Conservation (phyloP, 23 tunicate species). For the Ciona savignyi region DNA sequence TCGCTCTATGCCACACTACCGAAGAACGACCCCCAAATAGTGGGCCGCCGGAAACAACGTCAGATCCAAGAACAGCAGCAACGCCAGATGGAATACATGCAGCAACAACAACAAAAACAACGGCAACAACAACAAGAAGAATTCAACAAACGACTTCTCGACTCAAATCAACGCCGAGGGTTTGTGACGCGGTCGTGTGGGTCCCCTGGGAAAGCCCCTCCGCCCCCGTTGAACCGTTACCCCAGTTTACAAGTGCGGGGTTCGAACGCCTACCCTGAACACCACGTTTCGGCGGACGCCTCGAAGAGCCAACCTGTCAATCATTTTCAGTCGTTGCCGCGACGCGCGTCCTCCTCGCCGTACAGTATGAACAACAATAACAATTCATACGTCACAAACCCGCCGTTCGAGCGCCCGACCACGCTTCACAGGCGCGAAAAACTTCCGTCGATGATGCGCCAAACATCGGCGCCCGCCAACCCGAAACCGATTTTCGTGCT, state of each 20-base stretch:
- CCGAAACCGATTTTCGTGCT: conserved; percentile 6
- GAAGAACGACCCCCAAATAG: conserved; percentile 8
- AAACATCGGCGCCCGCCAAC: too few relatives aligned
- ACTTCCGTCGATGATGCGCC: conserved; percentile 26
- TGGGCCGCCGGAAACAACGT: conserved; percentile 17
- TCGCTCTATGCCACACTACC: conserved; percentile 41
- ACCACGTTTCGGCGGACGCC: background rate
- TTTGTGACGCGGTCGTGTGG: background rate
- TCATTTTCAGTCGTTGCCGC: conserved; percentile 50
- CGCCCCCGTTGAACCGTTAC: conserved; percentile 19
- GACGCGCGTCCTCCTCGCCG: conserved; percentile 33
- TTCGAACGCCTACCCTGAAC: background rate
- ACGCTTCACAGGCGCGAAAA: conserved; percentile 29
- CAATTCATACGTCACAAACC: conserved; percentile 13
- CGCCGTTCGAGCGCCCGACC: conserved; percentile 14
- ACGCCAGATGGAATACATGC: conserved; percentile 1
- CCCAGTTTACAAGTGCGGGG: conserved; percentile 36
- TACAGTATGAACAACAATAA: conserved; percentile 21
- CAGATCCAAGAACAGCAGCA: background rate
- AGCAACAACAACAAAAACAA: background rate
- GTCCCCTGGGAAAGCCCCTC: conserved; percentile 10
- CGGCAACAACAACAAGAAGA: conserved; percentile 8
- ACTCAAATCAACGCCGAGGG: conserved; percentile 9
- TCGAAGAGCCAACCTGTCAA: conserved; percentile 22
- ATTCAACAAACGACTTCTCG: background rate